These are phyloP conservation scores for Coelinius sp. DNA, from an alignment of 2,888 invertebrate species.

Conservation along the genomic window DNA sequence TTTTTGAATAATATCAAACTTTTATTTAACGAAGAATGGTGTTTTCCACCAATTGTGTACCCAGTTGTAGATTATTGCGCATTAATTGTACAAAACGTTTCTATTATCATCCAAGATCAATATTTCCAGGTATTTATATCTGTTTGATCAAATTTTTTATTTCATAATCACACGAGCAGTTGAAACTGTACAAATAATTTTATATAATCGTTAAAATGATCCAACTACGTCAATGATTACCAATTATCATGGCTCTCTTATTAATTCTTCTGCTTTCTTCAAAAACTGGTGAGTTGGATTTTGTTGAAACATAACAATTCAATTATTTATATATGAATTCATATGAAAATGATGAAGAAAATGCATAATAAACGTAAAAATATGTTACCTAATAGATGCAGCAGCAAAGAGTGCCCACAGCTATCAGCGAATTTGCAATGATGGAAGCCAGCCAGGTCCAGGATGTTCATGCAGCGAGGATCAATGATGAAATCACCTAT, in stretches of 20 bases:
- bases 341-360: background rate
- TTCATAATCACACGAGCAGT: background rate
- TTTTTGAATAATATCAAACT: too few species aligned
- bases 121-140: background rate
- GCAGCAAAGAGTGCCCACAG: background rate
- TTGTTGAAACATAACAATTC: background rate
- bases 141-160: background rate
- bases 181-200: background rate
- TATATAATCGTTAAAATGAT: background rate
- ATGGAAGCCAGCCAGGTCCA: background rate
- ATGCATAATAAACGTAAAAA: background rate
- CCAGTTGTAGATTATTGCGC: too few species aligned
- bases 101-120: background rate
- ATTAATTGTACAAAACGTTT: background rate
- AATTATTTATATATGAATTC: background rate
- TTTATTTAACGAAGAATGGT: too few species aligned
- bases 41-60: too few species aligned
- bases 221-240: background rate
- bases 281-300: background rate
- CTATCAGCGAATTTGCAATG: background rate
- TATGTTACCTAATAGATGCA: background rate
- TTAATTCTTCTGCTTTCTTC: background rate
- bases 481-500: background rate
- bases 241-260: background rate
- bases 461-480: background rate